Evolutionary conservation across 2,113 vertebrate species (phyloP).

Genomic region (human (Homo sapiens)): GRCh38 chr2:25592501-25593000

Average conservation of each 20-base stretch:
- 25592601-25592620: not conserved
- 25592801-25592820: not conserved
- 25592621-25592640: not conserved
- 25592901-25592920: not conserved
- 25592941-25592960: not conserved
- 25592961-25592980: not conserved
- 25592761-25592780: not conserved
- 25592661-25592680: not conserved
- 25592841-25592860: not conserved
- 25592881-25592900: not conserved
- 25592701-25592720: too few relatives aligned
- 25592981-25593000: not conserved
- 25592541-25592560: not conserved
- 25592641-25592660: not conserved
- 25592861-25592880: not conserved
- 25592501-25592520: not conserved
- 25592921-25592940: not conserved
- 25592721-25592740: not conserved
- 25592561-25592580: not conserved
- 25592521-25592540: not conserved
- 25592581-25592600: not conserved
- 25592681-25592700: not conserved
- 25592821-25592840: not conserved
- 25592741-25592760: not conserved
- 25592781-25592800: not conserved